A percentile compares a stretch with the other conserved stretches of the same genome.
Conservation (phyloP, 2,888 invertebrate genomes). For the Noctua janthina region DNA sequence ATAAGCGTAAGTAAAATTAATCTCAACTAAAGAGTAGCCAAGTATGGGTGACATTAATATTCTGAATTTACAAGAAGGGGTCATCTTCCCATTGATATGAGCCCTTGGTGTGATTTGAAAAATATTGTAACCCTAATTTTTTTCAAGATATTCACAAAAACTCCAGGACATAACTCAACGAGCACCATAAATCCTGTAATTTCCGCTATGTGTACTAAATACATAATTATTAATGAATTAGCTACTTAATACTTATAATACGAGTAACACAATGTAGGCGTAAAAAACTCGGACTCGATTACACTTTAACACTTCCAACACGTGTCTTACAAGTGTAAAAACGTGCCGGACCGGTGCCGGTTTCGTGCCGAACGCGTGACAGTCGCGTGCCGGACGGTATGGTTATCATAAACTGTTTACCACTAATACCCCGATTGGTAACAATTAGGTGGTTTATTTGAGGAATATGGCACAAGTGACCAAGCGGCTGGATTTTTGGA, state of each 20-base stretch:
- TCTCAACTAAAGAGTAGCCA: neutral
- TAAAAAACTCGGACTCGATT: neutral
- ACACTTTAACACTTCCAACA: conserved; percentile 30
- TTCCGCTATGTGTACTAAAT: neutral
- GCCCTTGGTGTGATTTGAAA: neutral
- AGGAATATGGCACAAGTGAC: conserved; percentile 11
- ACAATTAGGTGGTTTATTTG: conserved; percentile 53
- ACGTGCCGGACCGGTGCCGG: conserved; percentile 62
- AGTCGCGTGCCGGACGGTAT: conserved; percentile 36
- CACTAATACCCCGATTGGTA: conserved; percentile 65
- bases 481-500: neutral
- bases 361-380: conserved; percentile 35
- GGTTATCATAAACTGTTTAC: conserved; percentile 61
- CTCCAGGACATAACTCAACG: neutral
- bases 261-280: neutral
- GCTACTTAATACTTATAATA: neutral
- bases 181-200: neutral
- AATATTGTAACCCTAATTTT: neutral
- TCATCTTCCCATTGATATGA: neutral
- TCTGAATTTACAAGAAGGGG: neutral
- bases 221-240: neutral
- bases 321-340: conserved; percentile 65
- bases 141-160: neutral
- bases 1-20: neutral
- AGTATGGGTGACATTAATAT: neutral